A percentile compares a stretch with the other conserved stretches of the same genome.
phyloP scores from a whole-genome alignment of 2,888 invertebrate genomes.

The Melipona beecheii region DNA sequence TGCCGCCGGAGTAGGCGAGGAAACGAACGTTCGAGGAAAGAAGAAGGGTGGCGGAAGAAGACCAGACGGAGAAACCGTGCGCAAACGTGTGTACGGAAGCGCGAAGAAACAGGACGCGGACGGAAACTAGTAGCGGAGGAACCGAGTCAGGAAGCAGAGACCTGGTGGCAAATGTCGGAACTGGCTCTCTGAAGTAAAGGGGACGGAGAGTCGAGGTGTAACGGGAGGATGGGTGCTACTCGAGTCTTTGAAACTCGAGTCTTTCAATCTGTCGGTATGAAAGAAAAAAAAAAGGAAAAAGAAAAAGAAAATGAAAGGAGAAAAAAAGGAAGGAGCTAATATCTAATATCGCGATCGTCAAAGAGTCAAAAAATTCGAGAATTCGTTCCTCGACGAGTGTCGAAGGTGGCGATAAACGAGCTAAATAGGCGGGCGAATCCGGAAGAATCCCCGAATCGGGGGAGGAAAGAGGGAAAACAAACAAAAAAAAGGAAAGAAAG shows the following conservation, averaged over 20 bases:
- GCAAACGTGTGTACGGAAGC: slow-evolving; percentile 55
- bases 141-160: slow-evolving; percentile 53
- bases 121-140: slow-evolving; percentile 28
- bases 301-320: background rate
- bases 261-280: background rate
- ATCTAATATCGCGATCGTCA: background rate
- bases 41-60: slow-evolving; percentile 37
- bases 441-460: no score
- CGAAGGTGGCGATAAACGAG: background rate
- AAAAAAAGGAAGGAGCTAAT: no score
- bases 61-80: slow-evolving; percentile 50
- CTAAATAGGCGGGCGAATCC: slow-evolving; percentile 4
- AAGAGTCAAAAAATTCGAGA: background rate
- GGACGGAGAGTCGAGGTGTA: background rate
- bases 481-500: slow-evolving; percentile 34
- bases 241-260: slow-evolving; percentile 23
- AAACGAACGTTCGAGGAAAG: slow-evolving; percentile 47
- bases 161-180: slow-evolving; percentile 48
- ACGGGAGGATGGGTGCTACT: background rate
- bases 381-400: no score
- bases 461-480: background rate
- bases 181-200: slow-evolving; percentile 18
- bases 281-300: no score
- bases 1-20: slow-evolving; percentile 25
- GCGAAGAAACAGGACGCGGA: slow-evolving; percentile 48